These are phyloP conservation scores for Choloepus didactylus DNA, from an alignment of 2,797 vertebrate species.

Conservation along the genomic window DNA sequence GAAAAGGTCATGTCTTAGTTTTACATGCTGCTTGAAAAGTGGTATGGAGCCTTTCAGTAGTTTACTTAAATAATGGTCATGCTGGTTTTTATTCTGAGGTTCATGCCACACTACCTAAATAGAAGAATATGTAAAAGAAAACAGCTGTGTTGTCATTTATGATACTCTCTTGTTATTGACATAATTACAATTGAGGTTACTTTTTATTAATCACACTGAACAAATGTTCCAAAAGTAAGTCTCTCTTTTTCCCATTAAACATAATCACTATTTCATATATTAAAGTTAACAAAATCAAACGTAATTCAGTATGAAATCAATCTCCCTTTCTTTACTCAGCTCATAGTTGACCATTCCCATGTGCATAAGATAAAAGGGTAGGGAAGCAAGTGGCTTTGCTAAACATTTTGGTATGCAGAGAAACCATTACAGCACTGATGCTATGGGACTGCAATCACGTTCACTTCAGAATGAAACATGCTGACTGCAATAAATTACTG, in stretches of 20 bases:
- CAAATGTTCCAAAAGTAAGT: constrained; percentile 64
- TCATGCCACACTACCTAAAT: constrained; percentile 52
- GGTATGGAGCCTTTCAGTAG: constrained; percentile 23
- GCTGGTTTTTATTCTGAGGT: constrained; percentile 56
- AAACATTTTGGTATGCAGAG: constrained; percentile 55
- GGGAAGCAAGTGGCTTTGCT: constrained; percentile 51
- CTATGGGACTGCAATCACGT: background rate
- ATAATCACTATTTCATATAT: constrained; percentile 70
- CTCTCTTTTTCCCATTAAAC: constrained; percentile 72
- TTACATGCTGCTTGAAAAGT: constrained; percentile 50
- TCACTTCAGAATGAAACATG: background rate
- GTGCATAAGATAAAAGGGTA: constrained; percentile 33
- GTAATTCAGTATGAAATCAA: constrained; percentile 39
- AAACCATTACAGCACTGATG: background rate
- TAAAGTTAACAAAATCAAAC: constrained; percentile 59
- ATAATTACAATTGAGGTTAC: constrained; percentile 59
- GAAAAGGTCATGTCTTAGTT: constrained; percentile 50
- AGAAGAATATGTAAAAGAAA: constrained; percentile 71
- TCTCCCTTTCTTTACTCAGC: constrained; percentile 44
- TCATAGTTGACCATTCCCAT: constrained; percentile 57
- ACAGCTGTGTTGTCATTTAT: constrained; percentile 53
- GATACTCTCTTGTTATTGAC: constrained; percentile 51
- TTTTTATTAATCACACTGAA: constrained; percentile 67
- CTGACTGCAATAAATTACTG: background rate
- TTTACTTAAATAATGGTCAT: constrained; percentile 31